These are phyloP conservation scores for Plodia interpunctella DNA, from an alignment of 1,140 invertebrate species.

Conservation along the genomic window DNA sequence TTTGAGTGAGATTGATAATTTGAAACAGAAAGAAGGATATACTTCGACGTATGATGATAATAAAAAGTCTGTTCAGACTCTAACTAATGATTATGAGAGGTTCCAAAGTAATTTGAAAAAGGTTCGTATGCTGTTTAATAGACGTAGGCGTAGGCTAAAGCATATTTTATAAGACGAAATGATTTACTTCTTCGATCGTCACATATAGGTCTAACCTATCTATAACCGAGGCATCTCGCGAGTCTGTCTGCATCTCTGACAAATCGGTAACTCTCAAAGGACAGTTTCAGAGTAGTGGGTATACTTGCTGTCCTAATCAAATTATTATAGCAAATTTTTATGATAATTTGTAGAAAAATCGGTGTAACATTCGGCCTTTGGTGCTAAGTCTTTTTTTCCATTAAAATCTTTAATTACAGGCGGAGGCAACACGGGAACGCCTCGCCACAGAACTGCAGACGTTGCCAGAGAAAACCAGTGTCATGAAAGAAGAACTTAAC, in stretches of 20 bases:
- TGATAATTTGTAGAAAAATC: too few relatives aligned
- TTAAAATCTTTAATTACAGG: constrained; percentile 32
- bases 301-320: too few relatives aligned
- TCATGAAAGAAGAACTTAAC: constrained; percentile 69
- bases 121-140: constrained; percentile 26
- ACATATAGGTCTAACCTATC: too few relatives aligned
- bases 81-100: constrained; percentile 70
- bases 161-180: too few relatives aligned
- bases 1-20: constrained; percentile 71
- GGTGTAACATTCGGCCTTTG: too few relatives aligned
- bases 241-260: too few relatives aligned
- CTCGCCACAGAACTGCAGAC: constrained; percentile 66
- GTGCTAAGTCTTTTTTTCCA: constrained; percentile 1
- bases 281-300: too few relatives aligned
- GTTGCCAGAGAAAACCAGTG: constrained; percentile 66
- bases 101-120: constrained; percentile 71
- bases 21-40: constrained; percentile 69
- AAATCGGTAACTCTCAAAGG: too few relatives aligned
- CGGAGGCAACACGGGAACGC: constrained; percentile 64
- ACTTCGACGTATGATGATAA: constrained; percentile 52
- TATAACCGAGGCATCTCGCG: too few relatives aligned
- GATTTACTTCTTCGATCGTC: too few relatives aligned
- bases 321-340: too few relatives aligned
- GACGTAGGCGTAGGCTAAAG: too few relatives aligned
- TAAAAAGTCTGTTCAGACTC: constrained; percentile 60